Base-by-base conservation (phyloP, 2,797 vertebrate genomes). In the Hafferia zeledoni region DNA sequence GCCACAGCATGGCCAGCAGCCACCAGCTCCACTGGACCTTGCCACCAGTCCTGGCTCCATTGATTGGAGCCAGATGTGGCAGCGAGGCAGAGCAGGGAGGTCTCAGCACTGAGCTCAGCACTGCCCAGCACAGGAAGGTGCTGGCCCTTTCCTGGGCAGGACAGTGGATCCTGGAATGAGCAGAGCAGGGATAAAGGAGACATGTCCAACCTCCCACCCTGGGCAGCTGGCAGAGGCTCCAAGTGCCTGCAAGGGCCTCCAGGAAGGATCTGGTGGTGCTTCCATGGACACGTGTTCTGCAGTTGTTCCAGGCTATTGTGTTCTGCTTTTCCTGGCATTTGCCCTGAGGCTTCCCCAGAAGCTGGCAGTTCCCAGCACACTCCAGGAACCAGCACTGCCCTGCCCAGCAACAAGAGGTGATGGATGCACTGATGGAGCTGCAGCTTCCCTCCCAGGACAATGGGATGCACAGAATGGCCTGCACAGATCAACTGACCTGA, bases 51-150 rank as follows among this genome's bases (percentile, higher is more conserved):
- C 53, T 2, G 1, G 47, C 55, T 60, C 30, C 4, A 2, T 35
- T 69, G 72, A 46, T 35, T 16, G 0, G 18, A 81, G 85, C 30
- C 91, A 90, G 91, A 83, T 76, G 76, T 64, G 79, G 10, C 67
- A 64, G 95, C 35, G 0, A 69, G 75, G 61, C 19, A 86, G 86
- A 84, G 57, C 33, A 7, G 87, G 49, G 20, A 86, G 87, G 70
- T 37, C 59, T 94, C 95, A 91, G 89, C 31, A 0, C 76, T 17
- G 30, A 96, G 85, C 89, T 63, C 14, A 74, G 94, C 18, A 0
- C 85, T 94, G 89, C 95, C 72, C 91, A 7, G 94, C 89, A 88
- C 50, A 78, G 94, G 95, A 91, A 94, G 89, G 85, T 83, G 79
- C 37, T 63, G 2, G 93, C 94, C 89, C 72, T 88, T 93, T 91